Evolutionary conservation across 2,797 vertebrate species (phyloP).

Genomic region (Gouania willdenowi): DNA sequence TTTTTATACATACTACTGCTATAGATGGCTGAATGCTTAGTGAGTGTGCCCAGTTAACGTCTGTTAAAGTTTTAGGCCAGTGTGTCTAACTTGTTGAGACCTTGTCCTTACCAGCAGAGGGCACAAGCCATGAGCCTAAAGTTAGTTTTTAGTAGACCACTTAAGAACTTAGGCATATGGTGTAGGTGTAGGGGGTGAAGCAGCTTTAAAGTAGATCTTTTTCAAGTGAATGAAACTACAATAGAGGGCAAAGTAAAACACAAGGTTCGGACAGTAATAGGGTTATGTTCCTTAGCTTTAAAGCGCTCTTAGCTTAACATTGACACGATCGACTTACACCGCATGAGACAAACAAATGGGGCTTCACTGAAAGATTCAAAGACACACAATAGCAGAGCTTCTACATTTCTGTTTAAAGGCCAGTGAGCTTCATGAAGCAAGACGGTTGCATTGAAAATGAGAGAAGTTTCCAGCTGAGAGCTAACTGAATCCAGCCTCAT

Average conservation of each 20-base stretch:
- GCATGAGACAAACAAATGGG: slow-evolving; percentile 7
- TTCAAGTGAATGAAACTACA: not conserved
- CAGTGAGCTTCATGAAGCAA: slow-evolving; percentile 9
- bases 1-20: no score
- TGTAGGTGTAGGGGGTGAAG: not conserved
- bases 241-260: not conserved
- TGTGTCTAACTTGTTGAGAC: no score
- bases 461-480: not conserved
- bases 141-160: no score
- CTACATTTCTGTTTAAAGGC: slow-evolving; percentile 27
- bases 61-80: no score
- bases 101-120: no score
- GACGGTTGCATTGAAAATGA: slow-evolving; percentile 11
- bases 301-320: slow-evolving; percentile 1
- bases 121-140: not conserved
- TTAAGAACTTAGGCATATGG: no score
- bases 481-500: slow-evolving; percentile 2
- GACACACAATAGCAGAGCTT: slow-evolving; percentile 5
- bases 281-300: not conserved
- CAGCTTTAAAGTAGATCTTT: slow-evolving; percentile 2
- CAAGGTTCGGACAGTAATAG: not conserved
- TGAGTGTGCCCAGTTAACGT: no score
- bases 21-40: no score
- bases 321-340: slow-evolving; percentile 1
- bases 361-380: not conserved